Percentiles rank a stretch among this genome's conserved stretches.
These are phyloP conservation scores for Pagetopsis macropterus DNA, from an alignment of 2,797 vertebrate species.

Conservation along the genomic window DNA sequence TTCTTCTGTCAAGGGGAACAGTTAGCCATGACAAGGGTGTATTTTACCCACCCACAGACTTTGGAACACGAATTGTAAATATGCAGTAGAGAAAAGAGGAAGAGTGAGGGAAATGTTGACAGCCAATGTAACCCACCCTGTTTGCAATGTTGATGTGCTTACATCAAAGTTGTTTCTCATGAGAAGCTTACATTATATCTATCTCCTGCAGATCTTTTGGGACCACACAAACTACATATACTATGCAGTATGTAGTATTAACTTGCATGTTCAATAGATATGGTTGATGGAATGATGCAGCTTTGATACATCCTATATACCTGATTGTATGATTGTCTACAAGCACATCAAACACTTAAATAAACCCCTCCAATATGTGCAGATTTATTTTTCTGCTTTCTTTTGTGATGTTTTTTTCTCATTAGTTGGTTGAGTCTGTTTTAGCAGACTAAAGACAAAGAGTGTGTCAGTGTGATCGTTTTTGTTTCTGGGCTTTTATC, in stretches of 20 bases:
- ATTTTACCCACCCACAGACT: not conserved
- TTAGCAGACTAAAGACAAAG: conserved; percentile 8
- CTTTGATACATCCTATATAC: conserved; percentile 15
- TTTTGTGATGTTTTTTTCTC: conserved; percentile 1
- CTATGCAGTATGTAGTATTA: not conserved
- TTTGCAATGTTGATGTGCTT: conserved; percentile 6
- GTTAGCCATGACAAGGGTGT: not conserved
- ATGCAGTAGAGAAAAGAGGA: not conserved
- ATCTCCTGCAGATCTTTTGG: conserved; percentile 2
- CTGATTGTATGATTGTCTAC: not conserved
- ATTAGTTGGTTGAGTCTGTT: conserved; percentile 6
- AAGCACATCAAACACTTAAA: conserved; percentile 6
- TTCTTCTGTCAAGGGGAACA: conserved; percentile 10
- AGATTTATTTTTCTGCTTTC: not conserved
- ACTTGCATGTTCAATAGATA: not conserved
- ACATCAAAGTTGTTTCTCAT: conserved; percentile 13
- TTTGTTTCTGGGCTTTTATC: conserved; percentile 41
- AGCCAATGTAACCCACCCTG: not conserved
- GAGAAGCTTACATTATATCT: not conserved
- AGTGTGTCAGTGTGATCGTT: conserved; percentile 1
- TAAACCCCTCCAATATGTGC: not conserved
- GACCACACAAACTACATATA: conserved; percentile 3
- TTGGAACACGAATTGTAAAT: not conserved
- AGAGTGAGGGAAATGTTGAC: conserved; percentile 1
- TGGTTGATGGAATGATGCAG: not conserved